Evolutionary conservation across 2,797 vertebrate genomes (phyloP), one percentile per base, ranked within the genome.

Genomic region (Thaleichthys pacificus): DNA sequence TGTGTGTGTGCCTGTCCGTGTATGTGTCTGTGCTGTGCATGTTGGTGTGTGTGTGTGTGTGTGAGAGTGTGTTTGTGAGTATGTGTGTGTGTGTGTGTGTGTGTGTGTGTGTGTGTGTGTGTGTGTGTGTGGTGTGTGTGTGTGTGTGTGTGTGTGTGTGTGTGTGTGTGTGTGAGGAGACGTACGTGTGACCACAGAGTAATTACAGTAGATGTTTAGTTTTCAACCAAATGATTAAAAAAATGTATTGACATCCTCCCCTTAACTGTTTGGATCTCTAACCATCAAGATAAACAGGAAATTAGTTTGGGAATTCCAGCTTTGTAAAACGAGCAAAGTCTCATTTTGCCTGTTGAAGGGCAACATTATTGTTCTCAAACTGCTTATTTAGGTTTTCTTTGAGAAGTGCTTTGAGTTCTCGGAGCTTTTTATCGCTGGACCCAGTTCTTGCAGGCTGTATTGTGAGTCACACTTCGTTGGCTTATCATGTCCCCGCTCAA

Each of bases 281-380:
- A 57, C 30, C 73, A 74, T 84, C 57, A 71, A 79, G 73, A 89
- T 85, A 85, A 88, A 88, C 84, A 88, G 84, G 83, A 88, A 86
- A 82, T 85, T 77, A 82, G 64, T 80, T 77, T 73, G 83, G 82
- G 0, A 74, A 83, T 77, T 79, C 17, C 71, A 72, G 72, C 54
- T 80, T 84, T 70, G 74, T 84, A 14, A 85, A 85, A 77, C 2
- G 68, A 83, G 80, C 78, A 80, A 68, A 69, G 78, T 81, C 76
- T 86, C 86, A 90, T 89, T 89, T 84, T 76, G 82, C 85, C 88
- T 82, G 87, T 80, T 80, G 84, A 83, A 74, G 80, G 78, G 77
- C 72, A 77, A 74, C 70, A 82, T 87, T 75, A 79, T 82, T 8
- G 2, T 75, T 78, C 82, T 82, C 2, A 84, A 84, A 80, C 69